Evolutionary conservation across 2,113 vertebrate species (phyloP).

Genomic region (Falcunculus frontatus): DNA sequence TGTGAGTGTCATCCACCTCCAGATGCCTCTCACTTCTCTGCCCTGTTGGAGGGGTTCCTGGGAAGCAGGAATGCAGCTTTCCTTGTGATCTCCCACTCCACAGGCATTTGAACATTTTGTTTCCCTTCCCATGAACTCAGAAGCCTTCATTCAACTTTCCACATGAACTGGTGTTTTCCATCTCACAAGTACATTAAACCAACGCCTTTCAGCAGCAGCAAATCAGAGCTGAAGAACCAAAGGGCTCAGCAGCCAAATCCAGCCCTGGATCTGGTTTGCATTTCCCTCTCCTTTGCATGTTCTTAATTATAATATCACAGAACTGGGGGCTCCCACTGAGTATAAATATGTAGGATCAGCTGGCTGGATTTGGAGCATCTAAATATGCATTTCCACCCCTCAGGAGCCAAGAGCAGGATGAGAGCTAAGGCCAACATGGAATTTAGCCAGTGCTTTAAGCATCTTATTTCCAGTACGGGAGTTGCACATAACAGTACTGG

Average conservation of each 20-base stretch:
- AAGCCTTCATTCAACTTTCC: not conserved
- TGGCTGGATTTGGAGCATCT: not conserved
- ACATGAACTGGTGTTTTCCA: not conserved
- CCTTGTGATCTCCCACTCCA: not conserved
- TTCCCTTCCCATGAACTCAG: not conserved
- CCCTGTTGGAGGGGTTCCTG: not conserved
- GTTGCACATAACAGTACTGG: not conserved
- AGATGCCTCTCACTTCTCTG: not conserved
- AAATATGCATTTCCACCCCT: not conserved
- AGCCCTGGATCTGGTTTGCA: not conserved
- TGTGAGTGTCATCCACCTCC: not conserved
- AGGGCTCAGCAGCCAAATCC: not conserved
- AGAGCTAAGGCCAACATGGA: not conserved
- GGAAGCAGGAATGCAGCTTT: not conserved
- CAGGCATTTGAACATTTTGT: not conserved
- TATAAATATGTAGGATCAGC: not conserved
- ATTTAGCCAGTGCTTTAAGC: not conserved
- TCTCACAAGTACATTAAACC: not conserved
- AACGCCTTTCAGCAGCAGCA: not conserved
- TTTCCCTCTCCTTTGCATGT: constrained; percentile 5
- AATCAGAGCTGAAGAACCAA: not conserved
- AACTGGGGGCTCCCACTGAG: not conserved
- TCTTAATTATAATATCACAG: constrained; percentile 25
- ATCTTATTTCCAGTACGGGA: not conserved
- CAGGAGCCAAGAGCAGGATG: not conserved